phyloP scores from a whole-genome alignment of 2,113 vertebrate species.

The Rhinopomastus cyanomelas region DNA sequence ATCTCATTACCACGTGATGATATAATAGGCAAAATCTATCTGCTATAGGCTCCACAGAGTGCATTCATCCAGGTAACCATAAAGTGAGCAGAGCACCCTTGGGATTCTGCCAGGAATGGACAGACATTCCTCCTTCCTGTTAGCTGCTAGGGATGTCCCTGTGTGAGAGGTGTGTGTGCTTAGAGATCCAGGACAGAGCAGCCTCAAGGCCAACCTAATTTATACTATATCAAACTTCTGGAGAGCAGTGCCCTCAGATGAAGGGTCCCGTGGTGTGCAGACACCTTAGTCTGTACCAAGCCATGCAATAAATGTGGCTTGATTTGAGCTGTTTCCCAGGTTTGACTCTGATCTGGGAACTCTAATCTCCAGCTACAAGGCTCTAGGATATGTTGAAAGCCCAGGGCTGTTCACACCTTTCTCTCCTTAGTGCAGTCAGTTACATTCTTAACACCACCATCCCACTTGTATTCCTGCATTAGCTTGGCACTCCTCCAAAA shows the following conservation, averaged over 20 bases:
- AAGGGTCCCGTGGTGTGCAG: neutral
- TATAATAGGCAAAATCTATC: neutral
- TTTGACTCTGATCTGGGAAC: neutral
- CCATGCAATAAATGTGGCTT: rapidly evolving
- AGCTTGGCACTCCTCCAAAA: neutral
- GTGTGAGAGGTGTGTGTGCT: neutral
- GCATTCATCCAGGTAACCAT: neutral
- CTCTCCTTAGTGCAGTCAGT: too few species aligned
- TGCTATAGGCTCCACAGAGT: neutral
- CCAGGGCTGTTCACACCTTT: neutral
- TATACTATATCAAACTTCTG: neutral
- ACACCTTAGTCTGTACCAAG: neutral
- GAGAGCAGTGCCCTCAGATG: neutral
- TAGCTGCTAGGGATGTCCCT: neutral
- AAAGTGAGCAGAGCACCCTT: neutral
- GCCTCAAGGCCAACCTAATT: neutral
- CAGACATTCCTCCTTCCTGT: neutral
- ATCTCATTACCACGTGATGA: neutral
- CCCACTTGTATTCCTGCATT: neutral
- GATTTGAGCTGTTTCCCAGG: neutral
- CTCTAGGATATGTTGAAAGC: neutral
- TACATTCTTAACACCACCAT: neutral
- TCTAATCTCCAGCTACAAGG: neutral
- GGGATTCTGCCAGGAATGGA: neutral
- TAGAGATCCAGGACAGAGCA: neutral